phyloP scores from a whole-genome alignment of 2,797 vertebrate species.

The Syngnathus acus region DNA sequence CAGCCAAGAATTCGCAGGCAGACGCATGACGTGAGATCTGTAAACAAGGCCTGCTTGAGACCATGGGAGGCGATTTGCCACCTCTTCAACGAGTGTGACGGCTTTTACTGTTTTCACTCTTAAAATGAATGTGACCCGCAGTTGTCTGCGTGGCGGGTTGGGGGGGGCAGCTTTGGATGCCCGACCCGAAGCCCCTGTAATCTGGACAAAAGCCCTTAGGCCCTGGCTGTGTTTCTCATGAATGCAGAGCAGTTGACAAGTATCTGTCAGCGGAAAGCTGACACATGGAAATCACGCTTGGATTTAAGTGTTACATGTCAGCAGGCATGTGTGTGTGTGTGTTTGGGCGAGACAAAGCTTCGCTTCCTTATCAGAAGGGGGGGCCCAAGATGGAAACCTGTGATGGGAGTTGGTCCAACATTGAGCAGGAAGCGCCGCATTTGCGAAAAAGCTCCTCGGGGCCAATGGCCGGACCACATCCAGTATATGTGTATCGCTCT shows the following conservation, averaged over 20 bases:
- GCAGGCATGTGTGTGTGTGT: constrained; percentile 14
- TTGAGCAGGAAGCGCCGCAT: constrained; percentile 57
- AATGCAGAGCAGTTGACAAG: constrained; percentile 59
- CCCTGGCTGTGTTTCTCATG: constrained; percentile 52
- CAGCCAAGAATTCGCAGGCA: constrained; percentile 41
- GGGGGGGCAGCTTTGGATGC: neutral
- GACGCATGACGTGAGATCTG: constrained; percentile 43
- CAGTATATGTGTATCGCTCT: constrained; percentile 21
- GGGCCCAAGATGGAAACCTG: constrained; percentile 54
- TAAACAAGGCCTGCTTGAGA: constrained; percentile 53
- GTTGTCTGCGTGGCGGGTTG: neutral
- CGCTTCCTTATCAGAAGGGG: constrained; percentile 59
- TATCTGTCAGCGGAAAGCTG: constrained; percentile 38
- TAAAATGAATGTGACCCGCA: neutral
- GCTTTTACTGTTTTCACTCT: neutral
- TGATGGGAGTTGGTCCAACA: constrained; percentile 46
- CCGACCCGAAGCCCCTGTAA: constrained; percentile 39
- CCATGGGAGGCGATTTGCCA: constrained; percentile 21
- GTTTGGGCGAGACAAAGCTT: constrained; percentile 46
- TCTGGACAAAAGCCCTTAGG: constrained; percentile 52
- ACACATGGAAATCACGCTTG: constrained; percentile 13
- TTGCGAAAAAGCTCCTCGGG: constrained; percentile 51
- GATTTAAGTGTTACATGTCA: constrained; percentile 26
- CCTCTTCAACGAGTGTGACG: neutral
- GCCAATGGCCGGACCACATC: constrained; percentile 39